These are phyloP conservation scores for Drosophila nigricruria DNA, from an alignment of 2,888 invertebrate species.

Conservation along the genomic window DNA sequence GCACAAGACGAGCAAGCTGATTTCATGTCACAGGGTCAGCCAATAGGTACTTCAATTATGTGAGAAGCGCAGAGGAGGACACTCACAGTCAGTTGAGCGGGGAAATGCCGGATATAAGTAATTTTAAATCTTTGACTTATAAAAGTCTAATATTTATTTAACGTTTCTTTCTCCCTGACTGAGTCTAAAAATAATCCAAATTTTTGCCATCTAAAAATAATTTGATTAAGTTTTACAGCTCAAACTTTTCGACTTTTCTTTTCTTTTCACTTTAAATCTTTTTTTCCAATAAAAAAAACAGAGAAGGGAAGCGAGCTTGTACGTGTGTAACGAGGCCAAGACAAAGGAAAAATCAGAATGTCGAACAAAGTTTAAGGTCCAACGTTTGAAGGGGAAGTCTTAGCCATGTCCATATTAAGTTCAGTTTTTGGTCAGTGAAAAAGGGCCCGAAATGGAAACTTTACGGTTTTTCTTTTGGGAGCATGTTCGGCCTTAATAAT, in stretches of 20 bases:
- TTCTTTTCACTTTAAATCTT: constrained; percentile 44
- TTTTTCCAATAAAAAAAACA: constrained; percentile 15
- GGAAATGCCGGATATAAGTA: not conserved
- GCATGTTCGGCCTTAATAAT: constrained; percentile 36
- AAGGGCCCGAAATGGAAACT: constrained; percentile 29
- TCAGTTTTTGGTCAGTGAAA: constrained; percentile 1
- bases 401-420: constrained; percentile 17
- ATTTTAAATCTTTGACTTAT: constrained; percentile 5
- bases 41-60: constrained; percentile 25
- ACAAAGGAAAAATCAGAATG: constrained; percentile 44
- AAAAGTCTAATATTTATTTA: not conserved
- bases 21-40: constrained; percentile 32
- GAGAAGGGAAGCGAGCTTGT: constrained; percentile 1
- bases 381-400: constrained; percentile 6
- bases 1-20: constrained; percentile 30
- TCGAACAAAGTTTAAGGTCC: constrained; percentile 46
- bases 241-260: constrained; percentile 21
- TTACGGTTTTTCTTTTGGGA: constrained; percentile 26
- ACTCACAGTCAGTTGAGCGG: not conserved
- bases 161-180: not conserved
- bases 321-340: constrained; percentile 31
- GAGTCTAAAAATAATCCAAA: constrained; percentile 1
- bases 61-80: constrained; percentile 15
- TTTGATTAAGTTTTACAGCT: not conserved
- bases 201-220: constrained; percentile 7